Evolutionary conservation across 2,113 vertebrate species (phyloP).

Genomic region (Tamias sibiricus): DNA sequence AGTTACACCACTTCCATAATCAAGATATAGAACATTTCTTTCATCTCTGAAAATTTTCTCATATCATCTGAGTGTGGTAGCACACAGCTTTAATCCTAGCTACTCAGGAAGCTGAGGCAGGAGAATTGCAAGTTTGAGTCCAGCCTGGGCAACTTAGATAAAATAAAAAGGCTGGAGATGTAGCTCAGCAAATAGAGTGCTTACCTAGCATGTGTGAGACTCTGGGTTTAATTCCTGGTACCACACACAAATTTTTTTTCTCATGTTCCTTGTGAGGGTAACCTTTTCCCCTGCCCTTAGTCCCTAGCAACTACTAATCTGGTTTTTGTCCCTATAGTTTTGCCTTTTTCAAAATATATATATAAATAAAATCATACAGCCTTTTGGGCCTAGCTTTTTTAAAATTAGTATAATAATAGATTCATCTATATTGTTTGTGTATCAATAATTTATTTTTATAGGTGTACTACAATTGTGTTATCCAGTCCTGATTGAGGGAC

Average conservation of each 20-base stretch:
- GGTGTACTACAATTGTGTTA: background rate
- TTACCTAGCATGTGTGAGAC: too few species aligned
- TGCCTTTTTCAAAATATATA: background rate
- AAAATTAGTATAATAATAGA: background rate
- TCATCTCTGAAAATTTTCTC: background rate
- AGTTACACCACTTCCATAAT: background rate
- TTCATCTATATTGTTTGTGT: background rate
- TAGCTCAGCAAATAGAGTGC: too few species aligned
- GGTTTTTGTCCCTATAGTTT: background rate
- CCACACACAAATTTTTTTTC: background rate
- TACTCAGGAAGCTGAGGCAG: too few species aligned
- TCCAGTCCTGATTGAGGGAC: background rate
- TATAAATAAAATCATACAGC: background rate
- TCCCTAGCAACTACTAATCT: background rate
- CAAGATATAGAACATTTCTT: conserved; percentile 1
- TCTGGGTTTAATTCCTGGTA: too few species aligned
- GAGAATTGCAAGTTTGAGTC: too few species aligned
- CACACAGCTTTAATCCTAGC: too few species aligned
- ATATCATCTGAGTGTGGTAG: too few species aligned
- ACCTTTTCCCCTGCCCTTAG: background rate
- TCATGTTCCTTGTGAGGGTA: background rate
- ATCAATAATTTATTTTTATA: background rate
- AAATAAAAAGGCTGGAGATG: too few species aligned
- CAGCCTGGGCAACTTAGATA: too few species aligned
- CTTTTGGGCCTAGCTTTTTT: background rate